Percentiles rank a stretch among this genome's conserved stretches.
These are phyloP conservation scores for Dendrolimus punctatus DNA, from an alignment of 1,140 invertebrate genomes.

Conservation along the genomic window DNA sequence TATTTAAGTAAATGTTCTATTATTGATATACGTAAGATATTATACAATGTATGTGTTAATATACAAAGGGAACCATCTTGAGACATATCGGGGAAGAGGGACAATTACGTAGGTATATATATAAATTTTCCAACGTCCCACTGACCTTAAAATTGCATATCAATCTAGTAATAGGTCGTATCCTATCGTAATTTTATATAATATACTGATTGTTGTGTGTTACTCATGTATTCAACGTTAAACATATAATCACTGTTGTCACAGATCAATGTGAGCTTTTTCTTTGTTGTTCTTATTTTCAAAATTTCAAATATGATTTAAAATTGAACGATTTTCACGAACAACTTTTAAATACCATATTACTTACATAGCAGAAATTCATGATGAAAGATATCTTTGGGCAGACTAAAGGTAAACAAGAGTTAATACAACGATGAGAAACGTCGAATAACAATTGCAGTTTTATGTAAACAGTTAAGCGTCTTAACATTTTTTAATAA, in stretches of 20 bases:
- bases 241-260: constrained; percentile 19
- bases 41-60: background rate
- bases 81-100: constrained; percentile 43
- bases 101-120: constrained; percentile 9
- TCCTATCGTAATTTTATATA: constrained; percentile 24
- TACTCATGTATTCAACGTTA: constrained; percentile 41
- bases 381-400: too few relatives aligned
- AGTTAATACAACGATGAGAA: too few relatives aligned
- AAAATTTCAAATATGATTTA: background rate
- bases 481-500: too few relatives aligned
- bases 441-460: too few relatives aligned
- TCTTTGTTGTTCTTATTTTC: background rate
- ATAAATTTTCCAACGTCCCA: constrained; percentile 12
- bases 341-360: too few relatives aligned
- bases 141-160: constrained; percentile 44
- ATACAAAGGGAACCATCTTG: constrained; percentile 36
- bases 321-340: too few relatives aligned
- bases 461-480: too few relatives aligned
- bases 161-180: constrained; percentile 42
- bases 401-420: too few relatives aligned
- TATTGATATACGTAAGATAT: constrained; percentile 6
- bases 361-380: too few relatives aligned
- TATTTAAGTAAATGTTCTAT: constrained; percentile 10
- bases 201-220: constrained; percentile 35
- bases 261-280: constrained; percentile 12